Percentiles rank a stretch among this genome's conserved stretches.
phyloP scores from a whole-genome alignment of 2,113 vertebrate genomes.

The Kryptolebias marmoratus region DNA sequence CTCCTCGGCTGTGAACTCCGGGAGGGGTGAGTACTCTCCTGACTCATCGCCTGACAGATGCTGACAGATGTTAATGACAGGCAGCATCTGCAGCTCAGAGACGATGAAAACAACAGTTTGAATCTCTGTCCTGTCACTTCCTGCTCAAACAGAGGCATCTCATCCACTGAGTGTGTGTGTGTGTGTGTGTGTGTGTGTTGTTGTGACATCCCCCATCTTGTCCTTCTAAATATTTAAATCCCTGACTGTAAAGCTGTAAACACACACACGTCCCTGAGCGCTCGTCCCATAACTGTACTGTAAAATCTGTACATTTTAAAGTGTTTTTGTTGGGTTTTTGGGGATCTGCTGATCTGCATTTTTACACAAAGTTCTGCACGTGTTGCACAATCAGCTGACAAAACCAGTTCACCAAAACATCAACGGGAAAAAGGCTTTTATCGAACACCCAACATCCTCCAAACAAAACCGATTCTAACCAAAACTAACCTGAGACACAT shows the following conservation, averaged over 20 bases:
- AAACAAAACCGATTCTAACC: too few species aligned
- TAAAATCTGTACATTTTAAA: conserved; percentile 17
- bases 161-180: conserved; percentile 46
- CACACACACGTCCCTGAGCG: neutral
- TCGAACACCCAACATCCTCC: too few species aligned
- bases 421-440: neutral
- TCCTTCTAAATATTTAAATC: conserved; percentile 36
- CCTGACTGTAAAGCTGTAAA: conserved; percentile 17
- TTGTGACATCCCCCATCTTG: neutral
- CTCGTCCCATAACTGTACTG: neutral
- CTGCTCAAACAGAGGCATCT: conserved; percentile 50
- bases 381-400: neutral
- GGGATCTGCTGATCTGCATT: neutral
- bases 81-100: neutral
- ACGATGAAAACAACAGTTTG: neutral
- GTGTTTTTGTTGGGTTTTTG: neutral
- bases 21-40: conserved; percentile 82
- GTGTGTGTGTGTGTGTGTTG: neutral
- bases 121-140: conserved; percentile 48
- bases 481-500: neutral
- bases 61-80: neutral
- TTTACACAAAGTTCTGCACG: neutral
- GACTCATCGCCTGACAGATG: neutral
- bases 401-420: neutral
- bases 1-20: conserved; percentile 72